A percentile compares a stretch with the other conserved stretches of the same genome.
Evolutionary conservation across 2,888 invertebrate species (phyloP).

Genomic region (Phortica okadai): DNA sequence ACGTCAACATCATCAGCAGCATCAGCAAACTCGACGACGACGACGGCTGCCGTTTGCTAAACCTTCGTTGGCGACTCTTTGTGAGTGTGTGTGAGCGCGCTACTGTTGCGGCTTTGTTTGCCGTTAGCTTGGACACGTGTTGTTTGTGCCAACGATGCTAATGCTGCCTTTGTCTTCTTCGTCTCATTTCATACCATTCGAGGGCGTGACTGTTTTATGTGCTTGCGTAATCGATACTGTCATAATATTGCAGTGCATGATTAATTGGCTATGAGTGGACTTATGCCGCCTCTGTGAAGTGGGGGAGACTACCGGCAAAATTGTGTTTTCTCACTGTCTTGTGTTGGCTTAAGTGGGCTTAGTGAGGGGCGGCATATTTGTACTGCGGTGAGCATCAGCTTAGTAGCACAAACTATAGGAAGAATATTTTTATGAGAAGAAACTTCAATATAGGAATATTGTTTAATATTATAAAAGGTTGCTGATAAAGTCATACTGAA

Average conservation of each 20-base stretch:
- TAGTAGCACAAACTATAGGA: not conserved
- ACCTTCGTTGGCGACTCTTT: not conserved
- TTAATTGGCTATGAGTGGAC: conserved; percentile 52
- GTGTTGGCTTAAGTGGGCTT: not conserved
- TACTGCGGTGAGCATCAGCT: not conserved
- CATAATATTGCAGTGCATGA: conserved; percentile 60
- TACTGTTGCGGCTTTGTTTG: conserved; percentile 15
- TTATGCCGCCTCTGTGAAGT: not conserved
- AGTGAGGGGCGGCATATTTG: not conserved
- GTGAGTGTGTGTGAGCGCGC: not conserved
- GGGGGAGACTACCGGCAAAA: not conserved
- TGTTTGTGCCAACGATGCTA: conserved; percentile 43
- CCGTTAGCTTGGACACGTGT: conserved; percentile 25
- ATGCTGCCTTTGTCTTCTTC: conserved; percentile 8
- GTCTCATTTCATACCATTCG: conserved; percentile 40
- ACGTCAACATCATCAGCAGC: conserved; percentile 14
- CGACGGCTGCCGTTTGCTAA: not conserved
- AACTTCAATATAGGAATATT: too few relatives aligned
- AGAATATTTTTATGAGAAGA: too few relatives aligned
- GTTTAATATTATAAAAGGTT: too few relatives aligned
- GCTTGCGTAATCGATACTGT: conserved; percentile 63
- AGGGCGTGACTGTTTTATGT: conserved; percentile 36
- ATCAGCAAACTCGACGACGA: not conserved
- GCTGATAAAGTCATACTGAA: too few relatives aligned
- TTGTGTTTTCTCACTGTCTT: not conserved